Evolutionary conservation across 2,888 invertebrate genomes (phyloP), one percentile per base, ranked within the genome.

Genomic region (Serrognathus titanus): DNA sequence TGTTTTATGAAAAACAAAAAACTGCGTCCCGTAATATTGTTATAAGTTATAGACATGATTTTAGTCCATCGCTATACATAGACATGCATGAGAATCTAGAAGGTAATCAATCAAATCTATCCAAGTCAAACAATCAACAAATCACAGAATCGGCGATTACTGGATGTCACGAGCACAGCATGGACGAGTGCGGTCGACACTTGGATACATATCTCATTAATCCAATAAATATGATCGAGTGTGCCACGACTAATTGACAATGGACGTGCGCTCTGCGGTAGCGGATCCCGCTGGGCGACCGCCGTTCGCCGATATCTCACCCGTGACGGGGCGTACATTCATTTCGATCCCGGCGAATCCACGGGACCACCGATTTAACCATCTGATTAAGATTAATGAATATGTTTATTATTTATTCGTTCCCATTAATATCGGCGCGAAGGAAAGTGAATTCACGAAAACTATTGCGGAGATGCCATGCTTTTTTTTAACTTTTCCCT

Each of bases 211-310:
- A 69, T 71, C 71, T 73, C 72, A 73, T 72, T 73, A 72, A 71
- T 69, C 71, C 70, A 70, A 71, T 72, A 72, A 72, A 73, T 69
- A 72, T 72, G 70, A 74, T 73, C 72, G 69, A 73, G 69, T 68
- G 69, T 65, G 67, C 68, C 65, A 60, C 68, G 67, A 66, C 67
- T 71, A 71, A 72, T 72, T 73, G 72, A 75, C 71, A 74, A 74
- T 73, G 66, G 72, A 69, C 64, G 64, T 64, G 63, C 37, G 45
- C 41, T 43, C 55, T 67, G 69, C 67, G 69, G 69, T 67, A 63
- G 64, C 37, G 56, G 45, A 51, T 39, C 70, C 71, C 62, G 68
- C 69, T 61, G 71, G 50, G 66, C 47, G 63, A 54, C 59, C 56
- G 58, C 56, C 60, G 64, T 50, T 54, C 62, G 61, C 54, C 61